These are phyloP conservation scores for Philaenus spumarius DNA, from an alignment of 1,140 invertebrate species.

Conservation along the genomic window DNA sequence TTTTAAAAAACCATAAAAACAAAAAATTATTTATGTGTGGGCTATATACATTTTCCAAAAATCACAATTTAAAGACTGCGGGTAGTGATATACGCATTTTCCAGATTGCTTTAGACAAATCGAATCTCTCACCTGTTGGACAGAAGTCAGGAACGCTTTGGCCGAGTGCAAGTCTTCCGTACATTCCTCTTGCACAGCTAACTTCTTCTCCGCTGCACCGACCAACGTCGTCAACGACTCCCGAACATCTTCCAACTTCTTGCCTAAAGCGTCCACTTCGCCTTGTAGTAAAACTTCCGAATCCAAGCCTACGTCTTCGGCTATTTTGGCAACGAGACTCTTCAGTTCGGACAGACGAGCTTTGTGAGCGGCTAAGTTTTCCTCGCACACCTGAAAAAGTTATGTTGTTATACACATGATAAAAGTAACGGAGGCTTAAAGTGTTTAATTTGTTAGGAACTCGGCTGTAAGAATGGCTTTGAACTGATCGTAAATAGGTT, in stretches of 20 bases:
- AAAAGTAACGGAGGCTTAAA: too few relatives aligned
- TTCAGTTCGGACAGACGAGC: conserved; percentile 59
- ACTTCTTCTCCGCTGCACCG: conserved; percentile 61
- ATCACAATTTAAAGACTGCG: too few relatives aligned
- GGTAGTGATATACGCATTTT: too few relatives aligned
- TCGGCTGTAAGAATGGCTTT: neutral
- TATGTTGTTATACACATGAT: too few relatives aligned
- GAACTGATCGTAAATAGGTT: too few relatives aligned
- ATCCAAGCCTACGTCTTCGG: conserved; percentile 65
- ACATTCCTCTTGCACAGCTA: conserved; percentile 45
- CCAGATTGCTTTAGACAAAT: too few relatives aligned
- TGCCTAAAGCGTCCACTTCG: conserved; percentile 70
- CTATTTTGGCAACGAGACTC: conserved; percentile 66
- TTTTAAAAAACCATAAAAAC: too few relatives aligned
- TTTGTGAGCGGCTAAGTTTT: conserved; percentile 62
- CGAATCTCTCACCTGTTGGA: conserved; percentile 28
- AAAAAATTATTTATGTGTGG: too few relatives aligned
- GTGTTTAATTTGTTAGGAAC: too few relatives aligned
- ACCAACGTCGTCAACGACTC: conserved; percentile 63
- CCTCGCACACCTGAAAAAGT: conserved; percentile 58
- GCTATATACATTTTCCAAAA: too few relatives aligned
- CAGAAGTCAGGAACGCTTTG: conserved; percentile 28
- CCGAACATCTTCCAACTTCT: conserved; percentile 64
- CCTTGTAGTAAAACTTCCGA: conserved; percentile 56
- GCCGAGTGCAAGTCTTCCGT: conserved; percentile 25